Percentiles rank a stretch among this genome's conserved stretches.
These are phyloP conservation scores for Apeira syringaria DNA, from an alignment of 2,888 invertebrate genomes.

Conservation along the genomic window DNA sequence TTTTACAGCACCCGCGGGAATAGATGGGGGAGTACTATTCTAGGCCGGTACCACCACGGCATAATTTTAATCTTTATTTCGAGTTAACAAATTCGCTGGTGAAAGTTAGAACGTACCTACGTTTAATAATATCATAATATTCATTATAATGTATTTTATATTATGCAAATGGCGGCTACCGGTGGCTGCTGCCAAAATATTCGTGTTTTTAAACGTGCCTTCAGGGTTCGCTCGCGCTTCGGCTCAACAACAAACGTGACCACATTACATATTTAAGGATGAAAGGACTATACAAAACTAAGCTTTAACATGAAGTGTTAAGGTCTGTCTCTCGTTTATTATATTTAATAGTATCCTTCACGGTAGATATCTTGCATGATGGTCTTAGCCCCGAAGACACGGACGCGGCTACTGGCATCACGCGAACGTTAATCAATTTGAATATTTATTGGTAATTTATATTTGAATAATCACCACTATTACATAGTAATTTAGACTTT, in stretches of 20 bases:
- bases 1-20: too few species aligned
- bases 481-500: slow-evolving; percentile 18
- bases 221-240: slow-evolving; percentile 39
- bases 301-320: slow-evolving; percentile 15
- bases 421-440: slow-evolving; percentile 50
- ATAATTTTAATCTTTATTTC: too few species aligned
- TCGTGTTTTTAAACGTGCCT: slow-evolving; percentile 52
- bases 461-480: slow-evolving; percentile 30
- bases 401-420: slow-evolving; percentile 66
- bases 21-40: too few species aligned
- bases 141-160: slow-evolving; percentile 20
- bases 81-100: slow-evolving; percentile 11
- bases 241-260: slow-evolving; percentile 28
- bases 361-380: slow-evolving; percentile 23
- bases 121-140: slow-evolving; percentile 22
- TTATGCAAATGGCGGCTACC: slow-evolving; percentile 35
- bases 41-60: too few species aligned
- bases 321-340: slow-evolving; percentile 5
- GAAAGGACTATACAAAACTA: slow-evolving; percentile 11
- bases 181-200: slow-evolving; percentile 34
- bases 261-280: slow-evolving; percentile 12
- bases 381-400: slow-evolving; percentile 50
- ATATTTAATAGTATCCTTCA: slow-evolving; percentile 5
- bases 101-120: slow-evolving; percentile 13
- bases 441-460: slow-evolving; percentile 38